Base-by-base conservation (phyloP, 1,140 invertebrate genomes). In the Drosophila repletoides region DNA sequence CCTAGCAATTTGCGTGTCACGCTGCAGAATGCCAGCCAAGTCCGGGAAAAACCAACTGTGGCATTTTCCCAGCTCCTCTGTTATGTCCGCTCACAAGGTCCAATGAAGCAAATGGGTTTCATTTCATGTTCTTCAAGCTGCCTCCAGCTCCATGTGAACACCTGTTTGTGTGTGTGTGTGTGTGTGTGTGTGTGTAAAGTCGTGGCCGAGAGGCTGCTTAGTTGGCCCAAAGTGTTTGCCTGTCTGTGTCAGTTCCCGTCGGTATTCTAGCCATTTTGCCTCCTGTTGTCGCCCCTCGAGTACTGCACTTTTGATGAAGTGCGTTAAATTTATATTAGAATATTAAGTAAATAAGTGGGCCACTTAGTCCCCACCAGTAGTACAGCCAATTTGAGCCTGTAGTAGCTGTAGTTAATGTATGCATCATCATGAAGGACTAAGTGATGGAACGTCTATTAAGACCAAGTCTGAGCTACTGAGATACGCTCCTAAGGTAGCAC, bases 261-360 rank as follows among this genome's bases (percentile, higher is more conserved):
- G 43, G 56, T 12, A 59, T 48, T 48, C 31, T 4, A 36, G 15
- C 41, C 34, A 10, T 21, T 24, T 41, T 17, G 26, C 14, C 10
- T 53, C n/a, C 21, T 21, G 36, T 56, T 51, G 24, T 58, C 12
- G 24, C 33, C 17, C 34, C 46, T 49, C 22, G 45, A 51, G 56
- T 38, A 43, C 74, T 56, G 53, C 64, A 68, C 69, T 79, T 64
- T 46, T 79, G 70, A 80, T 79, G 71, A 52, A 79, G 76, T 61
- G 55, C 56, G 66, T 75, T 79, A 80, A 79, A 79, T 80, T 79
- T 79, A 80, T 79, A 79, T 79, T 79, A 79, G 66, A 75, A 79
- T 79, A 79, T 79, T 79, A 79, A 17, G 36, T 59, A 58, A 70
- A 74, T 69, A 76, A 79, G 66, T 55, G 45, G 7, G 65, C 53